Evolutionary conservation across 2,113 vertebrate genomes (phyloP), one percentile per base, ranked within the genome.

Genomic region (Herpetotheres cachinnans): DNA sequence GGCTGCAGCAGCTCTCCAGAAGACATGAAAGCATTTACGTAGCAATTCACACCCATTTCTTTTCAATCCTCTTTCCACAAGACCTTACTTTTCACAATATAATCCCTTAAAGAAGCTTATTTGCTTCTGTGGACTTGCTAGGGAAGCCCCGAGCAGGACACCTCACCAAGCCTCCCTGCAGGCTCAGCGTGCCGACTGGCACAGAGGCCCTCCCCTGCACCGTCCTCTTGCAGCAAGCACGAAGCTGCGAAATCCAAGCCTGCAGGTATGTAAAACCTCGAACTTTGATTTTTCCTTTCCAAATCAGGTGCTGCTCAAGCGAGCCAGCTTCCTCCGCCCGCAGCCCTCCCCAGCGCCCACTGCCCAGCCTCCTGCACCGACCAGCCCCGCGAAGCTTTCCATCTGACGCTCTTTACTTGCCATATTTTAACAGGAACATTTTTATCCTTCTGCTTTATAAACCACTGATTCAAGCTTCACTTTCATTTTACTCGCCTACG

Each of bases 111-210:
- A 77, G 63, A 1, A 58, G 58, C 50, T 77, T 27, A 54, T 61
- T 36, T 70, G 47, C 70, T 25, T 27, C 36, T 12, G n/a, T 22
- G 58, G 77, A 25, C 47, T 22, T 21, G 3, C 54, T 6, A 13
- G 61, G 49, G 77, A 8, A 46, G 67, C 76, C 38, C 74, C 1
- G 61, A 47, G 52, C 54, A 3, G 40, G 36, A 18, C 30, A 2
- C 38, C 50, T 29, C 56, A 10, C 63, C 62, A 7, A 5, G 69
- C 9, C 11, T n/a, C 24, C 10, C 34, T 2, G 0, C 1, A 0
- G 59, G 46, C 70, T 38, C 11, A 6, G 78, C 27, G 1, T 5
- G 16, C 27, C 3, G 52, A 13, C 32, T 3, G 34, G 70, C 65
- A 49, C 2, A 6, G 8, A 6, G 8, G 15, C 22, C 24, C 11